Evolutionary conservation across 2,113 vertebrate species (phyloP).

Genomic region (Siphamia tubifer): DNA sequence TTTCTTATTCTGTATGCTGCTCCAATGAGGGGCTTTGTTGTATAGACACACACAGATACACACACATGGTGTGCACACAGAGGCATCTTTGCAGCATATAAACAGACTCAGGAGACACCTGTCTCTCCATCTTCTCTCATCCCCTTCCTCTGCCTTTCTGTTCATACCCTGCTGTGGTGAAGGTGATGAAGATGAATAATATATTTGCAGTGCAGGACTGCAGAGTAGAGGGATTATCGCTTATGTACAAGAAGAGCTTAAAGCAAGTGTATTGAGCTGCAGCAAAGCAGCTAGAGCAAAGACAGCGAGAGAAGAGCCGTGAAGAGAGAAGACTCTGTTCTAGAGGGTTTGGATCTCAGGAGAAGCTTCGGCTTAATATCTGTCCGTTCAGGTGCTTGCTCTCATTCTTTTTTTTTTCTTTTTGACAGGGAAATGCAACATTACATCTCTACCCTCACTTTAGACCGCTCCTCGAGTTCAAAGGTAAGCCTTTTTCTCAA

Average conservation of each 20-base stretch:
- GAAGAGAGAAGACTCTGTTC: conserved; percentile 19
- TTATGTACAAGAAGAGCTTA: conserved; percentile 36
- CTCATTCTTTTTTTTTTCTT: conserved; percentile 13
- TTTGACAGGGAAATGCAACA: conserved; percentile 80
- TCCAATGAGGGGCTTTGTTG: conserved; percentile 18
- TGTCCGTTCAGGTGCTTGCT: conserved; percentile 15
- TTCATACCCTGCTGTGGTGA: conserved; percentile 42
- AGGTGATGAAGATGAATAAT: conserved; percentile 63
- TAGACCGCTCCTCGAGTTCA: conserved; percentile 80
- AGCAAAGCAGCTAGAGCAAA: conserved; percentile 23
- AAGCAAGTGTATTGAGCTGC: conserved; percentile 32
- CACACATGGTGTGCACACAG: not conserved
- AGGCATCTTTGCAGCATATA: conserved; percentile 33
- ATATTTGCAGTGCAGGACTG: conserved; percentile 59
- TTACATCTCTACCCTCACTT: conserved; percentile 84
- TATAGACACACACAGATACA: not conserved
- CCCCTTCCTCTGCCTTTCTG: conserved; percentile 16
- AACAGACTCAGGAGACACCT: conserved; percentile 26
- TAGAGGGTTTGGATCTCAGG: not conserved
- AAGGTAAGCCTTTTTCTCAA: conserved; percentile 71
- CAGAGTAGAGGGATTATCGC: conserved; percentile 55
- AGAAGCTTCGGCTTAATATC: conserved; percentile 14
- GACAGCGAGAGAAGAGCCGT: conserved; percentile 8
- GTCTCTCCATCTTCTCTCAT: conserved; percentile 34
- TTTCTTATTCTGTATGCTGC: conserved; percentile 31